Evolutionary conservation across 2,888 invertebrate genomes (phyloP), one percentile per base, ranked within the genome.

Genomic region (Habrosyne pyritoides): DNA sequence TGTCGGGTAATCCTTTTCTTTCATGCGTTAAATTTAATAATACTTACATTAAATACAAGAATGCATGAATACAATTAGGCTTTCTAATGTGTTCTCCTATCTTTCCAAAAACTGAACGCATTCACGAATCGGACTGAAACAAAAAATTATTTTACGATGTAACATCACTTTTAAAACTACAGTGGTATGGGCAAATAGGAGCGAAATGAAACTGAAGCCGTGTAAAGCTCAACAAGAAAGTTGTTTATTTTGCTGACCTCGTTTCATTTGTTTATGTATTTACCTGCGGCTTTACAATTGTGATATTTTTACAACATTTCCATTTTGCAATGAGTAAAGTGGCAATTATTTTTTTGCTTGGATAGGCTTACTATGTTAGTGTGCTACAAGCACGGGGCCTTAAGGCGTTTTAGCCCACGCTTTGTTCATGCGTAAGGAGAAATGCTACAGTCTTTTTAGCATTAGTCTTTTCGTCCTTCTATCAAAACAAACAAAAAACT

Each of bases 201-300:
- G 28, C n/a, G 30, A 30, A 10, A 14, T 21, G 18, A 21, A 28
- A 14, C 50, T 50, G 50, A 50, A 50, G 50, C 50, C 30, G 4
- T 28, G 30, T 2, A 50, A 50, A 21, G 28, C 14, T 18, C 10
- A 21, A 50, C n/a, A 14, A 50, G 50, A 30, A 26, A 50, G 30
- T 50, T 50, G 14, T 49, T 14, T 8, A 24, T 26, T 49, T 7
- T 8, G 48, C 30, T 18, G 18, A 21, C 28, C 50, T 50, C 21
- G 26, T 28, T 14, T 21, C 21, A 28, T 18, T 50, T 42, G 42
- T 42, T 14, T 33, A 33, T 33, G n/a, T 6, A 33, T 33, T n/a
- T 33, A 33, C 14, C n/a, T 14, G 14, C 14, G 36, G 36, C 36
- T 36, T 36, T 14, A 14, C 36, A 5, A 36, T 36, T 33, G 33